phyloP scores from a whole-genome alignment of 2,888 invertebrate genomes.

The Stenodera caucasica region DNA sequence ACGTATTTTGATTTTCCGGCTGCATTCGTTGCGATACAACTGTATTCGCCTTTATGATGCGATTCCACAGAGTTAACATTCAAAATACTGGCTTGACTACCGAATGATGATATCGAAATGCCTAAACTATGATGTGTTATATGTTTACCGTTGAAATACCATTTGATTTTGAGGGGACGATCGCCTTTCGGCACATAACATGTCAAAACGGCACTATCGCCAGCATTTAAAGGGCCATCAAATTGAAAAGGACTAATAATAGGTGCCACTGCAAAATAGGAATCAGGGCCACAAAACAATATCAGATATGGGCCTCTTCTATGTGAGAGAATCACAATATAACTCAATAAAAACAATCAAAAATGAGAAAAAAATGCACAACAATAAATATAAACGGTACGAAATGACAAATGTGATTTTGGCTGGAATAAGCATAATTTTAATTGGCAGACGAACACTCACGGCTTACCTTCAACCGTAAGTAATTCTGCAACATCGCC shows the following conservation, averaged over 20 bases:
- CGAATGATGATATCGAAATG: conserved; percentile 48
- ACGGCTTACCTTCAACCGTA: conserved; percentile 25
- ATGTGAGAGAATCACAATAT: too few species aligned
- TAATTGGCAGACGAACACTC: conserved; percentile 16
- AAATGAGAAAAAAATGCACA: conserved; percentile 13
- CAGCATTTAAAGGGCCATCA: conserved; percentile 68
- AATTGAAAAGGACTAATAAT: conserved; percentile 65
- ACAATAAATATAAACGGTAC: conserved; percentile 20
- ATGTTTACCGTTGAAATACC: conserved; percentile 69
- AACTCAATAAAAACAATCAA: conserved; percentile 27
- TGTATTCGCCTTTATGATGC: conserved; percentile 74
- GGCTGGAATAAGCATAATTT: conserved; percentile 19
- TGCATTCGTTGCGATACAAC: conserved; percentile 68
- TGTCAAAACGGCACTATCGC: conserved; percentile 70
- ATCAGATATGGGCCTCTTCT: conserved; percentile 45
- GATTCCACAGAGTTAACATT: conserved; percentile 74
- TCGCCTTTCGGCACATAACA: conserved; percentile 76
- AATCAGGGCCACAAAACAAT: conserved; percentile 22
- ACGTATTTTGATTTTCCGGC: conserved; percentile 54
- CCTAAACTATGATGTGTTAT: conserved; percentile 49
- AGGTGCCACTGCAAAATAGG: conserved; percentile 60
- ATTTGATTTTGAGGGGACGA: conserved; percentile 69
- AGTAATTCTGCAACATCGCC: conserved; percentile 15
- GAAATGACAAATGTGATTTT: conserved; percentile 18
- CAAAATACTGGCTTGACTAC: conserved; percentile 62